Evolutionary conservation across 1,140 invertebrate genomes (phyloP).

Genomic region (Tachypleus tridentatus): DNA sequence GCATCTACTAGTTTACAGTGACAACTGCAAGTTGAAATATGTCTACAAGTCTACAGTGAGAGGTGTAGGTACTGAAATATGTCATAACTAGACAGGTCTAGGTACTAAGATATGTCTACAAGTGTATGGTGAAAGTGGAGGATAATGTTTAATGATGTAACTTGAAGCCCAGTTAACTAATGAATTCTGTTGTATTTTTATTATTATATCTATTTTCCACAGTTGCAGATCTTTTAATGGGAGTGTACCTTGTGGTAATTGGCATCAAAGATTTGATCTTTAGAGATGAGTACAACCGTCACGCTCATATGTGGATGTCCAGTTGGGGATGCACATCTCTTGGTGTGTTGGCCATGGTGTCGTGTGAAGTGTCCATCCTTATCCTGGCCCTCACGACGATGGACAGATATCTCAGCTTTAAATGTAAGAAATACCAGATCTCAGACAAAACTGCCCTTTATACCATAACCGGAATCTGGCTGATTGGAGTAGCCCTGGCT

Average conservation of each 20-base stretch:
- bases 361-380: slow-evolving; percentile 55
- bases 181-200: too few species aligned
- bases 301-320: slow-evolving; percentile 50
- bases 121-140: too few species aligned
- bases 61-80: too few species aligned
- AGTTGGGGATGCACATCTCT: slow-evolving; percentile 49
- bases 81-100: too few species aligned
- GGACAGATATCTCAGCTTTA: slow-evolving; percentile 5
- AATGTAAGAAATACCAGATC: slow-evolving; percentile 7
- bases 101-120: too few species aligned
- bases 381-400: slow-evolving; percentile 60
- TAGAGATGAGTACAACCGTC: slow-evolving; percentile 45
- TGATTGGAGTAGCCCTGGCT: slow-evolving; percentile 6
- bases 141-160: too few species aligned
- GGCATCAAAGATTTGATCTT: slow-evolving; percentile 49
- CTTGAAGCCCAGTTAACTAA: too few species aligned
- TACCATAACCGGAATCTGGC: slow-evolving; percentile 8
- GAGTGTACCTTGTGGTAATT: slow-evolving; percentile 56
- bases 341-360: slow-evolving; percentile 51
- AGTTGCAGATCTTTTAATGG: slow-evolving; percentile 62
- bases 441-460: slow-evolving; percentile 6
- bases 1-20: too few species aligned
- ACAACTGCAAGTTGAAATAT: too few species aligned
- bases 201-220: not conserved
- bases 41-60: too few species aligned